Percentiles rank a stretch among this genome's conserved stretches.
These are phyloP conservation scores for Spodoptera picta DNA, from an alignment of 2,888 invertebrate species.

Conservation along the genomic window DNA sequence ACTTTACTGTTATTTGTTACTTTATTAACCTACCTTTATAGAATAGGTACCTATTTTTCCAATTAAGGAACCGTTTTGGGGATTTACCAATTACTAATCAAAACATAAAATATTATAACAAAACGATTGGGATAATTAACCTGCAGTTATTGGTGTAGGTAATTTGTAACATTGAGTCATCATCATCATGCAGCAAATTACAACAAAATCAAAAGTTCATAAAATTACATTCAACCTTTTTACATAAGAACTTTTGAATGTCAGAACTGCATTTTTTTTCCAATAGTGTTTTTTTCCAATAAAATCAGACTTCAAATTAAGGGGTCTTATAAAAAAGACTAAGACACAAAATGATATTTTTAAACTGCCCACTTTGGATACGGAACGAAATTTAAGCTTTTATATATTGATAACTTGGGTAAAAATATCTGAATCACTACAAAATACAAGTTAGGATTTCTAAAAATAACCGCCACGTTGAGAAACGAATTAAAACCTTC, in stretches of 20 bases:
- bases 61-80: slow-evolving; percentile 2
- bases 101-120: not conserved
- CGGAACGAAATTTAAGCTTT: slow-evolving; percentile 14
- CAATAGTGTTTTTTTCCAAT: slow-evolving; percentile 21
- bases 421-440: too few relatives aligned
- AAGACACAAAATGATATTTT: slow-evolving; percentile 21
- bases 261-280: slow-evolving; percentile 24
- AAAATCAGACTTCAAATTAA: slow-evolving; percentile 31
- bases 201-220: slow-evolving; percentile 20
- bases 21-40: too few relatives aligned
- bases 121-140: slow-evolving; percentile 4
- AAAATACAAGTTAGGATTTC: too few relatives aligned
- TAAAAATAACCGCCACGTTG: too few relatives aligned
- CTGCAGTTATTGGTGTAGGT: not conserved
- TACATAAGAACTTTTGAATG: slow-evolving; percentile 35
- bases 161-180: slow-evolving; percentile 1
- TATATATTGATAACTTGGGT: too few relatives aligned
- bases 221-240: slow-evolving; percentile 33
- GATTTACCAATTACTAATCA: not conserved
- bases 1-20: not conserved
- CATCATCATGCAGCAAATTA: not conserved
- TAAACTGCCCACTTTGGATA: not conserved
- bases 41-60: not conserved
- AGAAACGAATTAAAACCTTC: too few relatives aligned
- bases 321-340: slow-evolving; percentile 23